Evolutionary conservation across 2,888 invertebrate genomes (phyloP).

Genomic region (Pristionchus japonicus): DNA sequence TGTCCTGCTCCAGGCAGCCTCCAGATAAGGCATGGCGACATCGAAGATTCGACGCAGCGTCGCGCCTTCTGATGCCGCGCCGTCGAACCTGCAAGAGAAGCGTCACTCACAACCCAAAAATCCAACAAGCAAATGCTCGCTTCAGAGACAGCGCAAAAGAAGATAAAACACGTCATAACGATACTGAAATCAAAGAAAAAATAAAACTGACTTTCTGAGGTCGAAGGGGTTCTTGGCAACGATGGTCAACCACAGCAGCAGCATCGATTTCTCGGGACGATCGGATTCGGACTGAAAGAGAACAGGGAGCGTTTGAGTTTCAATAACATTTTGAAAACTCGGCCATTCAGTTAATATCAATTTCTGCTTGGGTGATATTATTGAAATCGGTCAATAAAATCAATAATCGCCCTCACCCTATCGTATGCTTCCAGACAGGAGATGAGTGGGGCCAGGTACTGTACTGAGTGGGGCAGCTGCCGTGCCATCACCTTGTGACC

Average conservation of each 20-base stretch:
- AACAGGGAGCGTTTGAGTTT: too few species aligned
- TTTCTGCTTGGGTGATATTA: too few species aligned
- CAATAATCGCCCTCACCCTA: neutral
- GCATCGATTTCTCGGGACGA: constrained; percentile 52
- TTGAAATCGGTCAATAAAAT: neutral
- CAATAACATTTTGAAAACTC: too few species aligned
- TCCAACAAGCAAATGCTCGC: too few species aligned
- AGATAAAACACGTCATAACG: too few species aligned
- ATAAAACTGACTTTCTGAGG: constrained; percentile 53
- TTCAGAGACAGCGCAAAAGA: too few species aligned
- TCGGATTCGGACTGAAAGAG: constrained; percentile 6
- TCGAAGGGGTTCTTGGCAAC: constrained; percentile 74
- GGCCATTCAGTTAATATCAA: too few species aligned
- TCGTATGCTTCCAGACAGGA: constrained; percentile 45
- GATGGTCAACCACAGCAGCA: constrained; percentile 71
- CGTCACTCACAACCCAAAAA: too few species aligned
- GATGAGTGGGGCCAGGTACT: constrained; percentile 42
- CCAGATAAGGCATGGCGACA: constrained; percentile 56
- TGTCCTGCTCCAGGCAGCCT: constrained; percentile 53
- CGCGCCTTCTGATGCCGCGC: constrained; percentile 48
- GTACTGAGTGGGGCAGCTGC: constrained; percentile 63
- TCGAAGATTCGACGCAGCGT: constrained; percentile 59
- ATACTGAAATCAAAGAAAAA: too few species aligned
- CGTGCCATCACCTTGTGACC: constrained; percentile 61
- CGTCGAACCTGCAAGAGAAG: constrained; percentile 42